Evolutionary conservation across 2,888 invertebrate genomes (phyloP).

Genomic region (Nomada ruficornis): DNA sequence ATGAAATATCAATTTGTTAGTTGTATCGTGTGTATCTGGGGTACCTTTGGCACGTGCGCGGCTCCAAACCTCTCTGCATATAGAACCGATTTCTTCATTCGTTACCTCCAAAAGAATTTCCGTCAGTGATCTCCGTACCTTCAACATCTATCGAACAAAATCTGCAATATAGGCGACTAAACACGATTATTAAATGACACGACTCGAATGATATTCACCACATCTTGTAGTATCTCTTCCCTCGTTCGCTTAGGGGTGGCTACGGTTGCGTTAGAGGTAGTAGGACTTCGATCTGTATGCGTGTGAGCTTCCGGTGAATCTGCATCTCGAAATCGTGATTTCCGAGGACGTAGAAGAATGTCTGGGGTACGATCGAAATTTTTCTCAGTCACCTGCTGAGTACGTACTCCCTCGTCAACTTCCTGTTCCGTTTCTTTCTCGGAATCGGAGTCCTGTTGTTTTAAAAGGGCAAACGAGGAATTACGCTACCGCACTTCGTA

Average conservation of each 20-base stretch:
- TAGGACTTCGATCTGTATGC: slow-evolving; percentile 76
- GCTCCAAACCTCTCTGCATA: slow-evolving; percentile 94
- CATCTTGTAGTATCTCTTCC: slow-evolving; percentile 89
- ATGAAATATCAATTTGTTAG: slow-evolving; percentile 75
- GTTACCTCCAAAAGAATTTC: slow-evolving; percentile 98
- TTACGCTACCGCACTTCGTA: background rate
- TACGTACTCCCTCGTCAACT: slow-evolving; percentile 68
- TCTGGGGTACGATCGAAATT: slow-evolving; percentile 79
- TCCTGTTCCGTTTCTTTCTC: slow-evolving; percentile 82
- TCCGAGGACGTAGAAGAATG: slow-evolving; percentile 79
- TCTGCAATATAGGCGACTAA: slow-evolving; percentile 4
- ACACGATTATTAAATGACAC: background rate
- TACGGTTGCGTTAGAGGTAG: slow-evolving; percentile 61
- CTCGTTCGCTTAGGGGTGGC: slow-evolving; percentile 83
- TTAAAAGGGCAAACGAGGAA: background rate
- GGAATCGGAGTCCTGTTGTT: slow-evolving; percentile 83
- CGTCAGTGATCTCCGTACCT: slow-evolving; percentile 94
- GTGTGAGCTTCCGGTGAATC: slow-evolving; percentile 79
- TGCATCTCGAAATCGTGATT: slow-evolving; percentile 83
- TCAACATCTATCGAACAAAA: slow-evolving; percentile 89
- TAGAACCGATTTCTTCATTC: slow-evolving; percentile 93
- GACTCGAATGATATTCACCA: slow-evolving; percentile 84
- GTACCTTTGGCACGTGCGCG: slow-evolving; percentile 93
- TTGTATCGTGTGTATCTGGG: slow-evolving; percentile 81
- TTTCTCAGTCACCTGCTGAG: slow-evolving; percentile 72